Percentiles rank a stretch among this genome's conserved stretches.
phyloP scores from a whole-genome alignment of 2,888 invertebrate genomes.

The Opisthograptis luteolata region DNA sequence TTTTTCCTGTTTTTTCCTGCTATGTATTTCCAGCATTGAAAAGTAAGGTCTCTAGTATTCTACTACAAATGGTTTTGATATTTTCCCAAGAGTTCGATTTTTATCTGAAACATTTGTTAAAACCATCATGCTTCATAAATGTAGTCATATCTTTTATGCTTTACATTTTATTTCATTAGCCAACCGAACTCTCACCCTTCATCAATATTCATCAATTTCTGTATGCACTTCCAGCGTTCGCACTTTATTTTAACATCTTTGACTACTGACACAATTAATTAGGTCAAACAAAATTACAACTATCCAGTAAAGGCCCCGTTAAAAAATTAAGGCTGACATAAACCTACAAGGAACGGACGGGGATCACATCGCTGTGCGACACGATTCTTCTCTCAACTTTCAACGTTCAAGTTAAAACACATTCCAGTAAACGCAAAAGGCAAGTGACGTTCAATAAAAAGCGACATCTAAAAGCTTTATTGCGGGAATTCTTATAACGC shows the following conservation, averaged over 20 bases:
- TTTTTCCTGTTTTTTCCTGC: too few species aligned
- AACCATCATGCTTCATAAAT: too few species aligned
- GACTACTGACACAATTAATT: neutral
- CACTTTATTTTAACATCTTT: constrained; percentile 1
- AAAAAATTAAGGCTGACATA: neutral
- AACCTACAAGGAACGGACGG: neutral
- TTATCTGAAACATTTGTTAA: too few species aligned
- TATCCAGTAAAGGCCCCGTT: neutral
- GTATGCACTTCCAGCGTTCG: neutral
- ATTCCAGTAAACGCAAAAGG: constrained; percentile 37
- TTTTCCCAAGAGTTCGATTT: too few species aligned
- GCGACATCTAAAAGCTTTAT: constrained; percentile 59
- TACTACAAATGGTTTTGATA: too few species aligned
- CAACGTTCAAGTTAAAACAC: constrained; percentile 19
- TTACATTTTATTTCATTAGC: too few species aligned
- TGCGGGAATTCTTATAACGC: constrained; percentile 56
- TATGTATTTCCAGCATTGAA: too few species aligned
- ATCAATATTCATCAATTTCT: constrained; percentile 5
- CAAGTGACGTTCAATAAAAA: constrained; percentile 53
- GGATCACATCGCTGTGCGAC: constrained; percentile 3
- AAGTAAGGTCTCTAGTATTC: too few species aligned
- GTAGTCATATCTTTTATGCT: too few species aligned
- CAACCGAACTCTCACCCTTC: neutral
- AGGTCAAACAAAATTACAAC: constrained; percentile 8
- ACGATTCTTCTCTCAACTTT: constrained; percentile 11